Evolutionary conservation across 2,888 invertebrate species (phyloP).

Genomic region (Brachyopa scutellaris): DNA sequence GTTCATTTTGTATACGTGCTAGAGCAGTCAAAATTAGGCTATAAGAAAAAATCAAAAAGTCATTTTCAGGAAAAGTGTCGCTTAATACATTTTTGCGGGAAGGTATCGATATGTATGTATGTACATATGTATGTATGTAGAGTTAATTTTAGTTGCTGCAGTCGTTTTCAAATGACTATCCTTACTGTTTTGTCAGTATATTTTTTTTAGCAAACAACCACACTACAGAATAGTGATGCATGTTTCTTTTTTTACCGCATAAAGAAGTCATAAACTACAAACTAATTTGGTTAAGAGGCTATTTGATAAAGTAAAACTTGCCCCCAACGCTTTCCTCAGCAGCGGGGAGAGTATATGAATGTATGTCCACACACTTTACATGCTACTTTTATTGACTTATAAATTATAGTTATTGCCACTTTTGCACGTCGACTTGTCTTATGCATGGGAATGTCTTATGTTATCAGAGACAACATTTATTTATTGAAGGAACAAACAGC

Average conservation of each 20-base stretch:
- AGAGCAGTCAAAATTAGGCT: no score
- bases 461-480: slow-evolving; percentile 51
- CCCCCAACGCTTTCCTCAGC: neutral
- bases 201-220: no score
- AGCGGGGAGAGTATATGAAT: neutral
- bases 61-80: no score
- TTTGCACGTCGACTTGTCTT: slow-evolving; percentile 68
- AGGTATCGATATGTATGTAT: no score
- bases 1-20: no score
- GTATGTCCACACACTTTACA: slow-evolving; percentile 29
- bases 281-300: slow-evolving; percentile 62
- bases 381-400: slow-evolving; percentile 59
- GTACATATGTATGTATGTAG: no score
- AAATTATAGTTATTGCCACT: slow-evolving; percentile 67
- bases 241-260: slow-evolving; percentile 4
- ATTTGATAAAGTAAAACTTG: slow-evolving; percentile 46
- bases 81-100: no score
- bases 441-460: slow-evolving; percentile 60
- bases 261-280: slow-evolving; percentile 59
- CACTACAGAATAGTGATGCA: no score
- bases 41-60: no score
- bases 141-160: no score
- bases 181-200: no score
- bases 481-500: slow-evolving; percentile 61
- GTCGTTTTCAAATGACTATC: no score